These are phyloP conservation scores for Drosophila peninsularis DNA, from an alignment of 2,888 invertebrate genomes.

Conservation along the genomic window DNA sequence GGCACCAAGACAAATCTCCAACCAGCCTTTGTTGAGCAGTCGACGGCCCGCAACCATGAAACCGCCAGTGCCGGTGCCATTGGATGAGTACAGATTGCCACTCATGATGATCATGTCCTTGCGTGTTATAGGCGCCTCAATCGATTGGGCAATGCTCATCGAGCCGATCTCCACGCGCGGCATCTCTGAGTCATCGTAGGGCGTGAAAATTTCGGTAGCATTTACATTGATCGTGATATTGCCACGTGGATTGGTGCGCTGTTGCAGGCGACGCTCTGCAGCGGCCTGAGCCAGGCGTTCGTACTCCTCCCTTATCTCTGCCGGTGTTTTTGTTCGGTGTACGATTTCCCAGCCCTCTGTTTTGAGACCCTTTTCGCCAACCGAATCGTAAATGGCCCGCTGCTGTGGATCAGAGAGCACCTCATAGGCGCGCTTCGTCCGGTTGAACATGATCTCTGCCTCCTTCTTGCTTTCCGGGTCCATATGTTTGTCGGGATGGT, in stretches of 20 bases:
- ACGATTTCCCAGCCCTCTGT: slow-evolving; percentile 98
- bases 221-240: slow-evolving; percentile 94
- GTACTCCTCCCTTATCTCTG: slow-evolving; percentile 98
- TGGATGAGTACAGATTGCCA: slow-evolving; percentile 93
- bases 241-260: slow-evolving; percentile 96
- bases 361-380: slow-evolving; percentile 94
- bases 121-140: slow-evolving; percentile 95
- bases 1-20: slow-evolving; percentile 93
- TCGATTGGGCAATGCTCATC: slow-evolving; percentile 96
- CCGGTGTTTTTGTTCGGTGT: slow-evolving; percentile 94
- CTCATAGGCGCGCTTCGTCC: slow-evolving; percentile 97
- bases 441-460: slow-evolving; percentile 96
- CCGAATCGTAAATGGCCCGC: slow-evolving; percentile 96
- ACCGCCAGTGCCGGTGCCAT: slow-evolving; percentile 91
- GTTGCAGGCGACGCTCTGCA: slow-evolving; percentile 94
- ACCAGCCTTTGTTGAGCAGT: slow-evolving; percentile 93
- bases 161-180: slow-evolving; percentile 95
- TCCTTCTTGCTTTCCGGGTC: slow-evolving; percentile 93
- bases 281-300: slow-evolving; percentile 93
- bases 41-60: slow-evolving; percentile 91
- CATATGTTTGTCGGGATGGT: slow-evolving; percentile 98
- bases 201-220: slow-evolving; percentile 95
- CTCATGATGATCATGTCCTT: slow-evolving; percentile 93
- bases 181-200: slow-evolving; percentile 90
- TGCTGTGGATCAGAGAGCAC: slow-evolving; percentile 96